These are phyloP conservation scores for Stegostoma tigrinum DNA, from an alignment of 2,113 vertebrate species.

Conservation along the genomic window DNA sequence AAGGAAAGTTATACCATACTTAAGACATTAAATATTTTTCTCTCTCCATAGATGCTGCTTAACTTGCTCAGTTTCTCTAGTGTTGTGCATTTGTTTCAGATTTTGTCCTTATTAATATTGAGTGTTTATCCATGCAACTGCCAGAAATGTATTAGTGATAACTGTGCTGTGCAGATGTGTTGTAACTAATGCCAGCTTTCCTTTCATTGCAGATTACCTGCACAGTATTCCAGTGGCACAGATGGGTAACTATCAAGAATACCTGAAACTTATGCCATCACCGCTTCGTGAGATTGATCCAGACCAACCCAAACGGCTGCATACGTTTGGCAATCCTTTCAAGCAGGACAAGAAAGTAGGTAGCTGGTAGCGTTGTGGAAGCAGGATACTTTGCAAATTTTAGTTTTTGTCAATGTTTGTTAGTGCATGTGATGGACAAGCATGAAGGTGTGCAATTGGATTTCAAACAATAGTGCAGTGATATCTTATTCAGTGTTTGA, in stretches of 20 bases:
- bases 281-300: slow-evolving; percentile 70
- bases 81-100: no score
- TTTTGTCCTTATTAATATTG: no score
- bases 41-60: no score
- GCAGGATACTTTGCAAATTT: neutral
- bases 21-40: no score
- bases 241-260: slow-evolving; percentile 76
- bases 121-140: neutral
- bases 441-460: neutral
- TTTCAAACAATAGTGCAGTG: neutral
- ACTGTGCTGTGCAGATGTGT: neutral
- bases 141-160: neutral
- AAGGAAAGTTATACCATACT: no score
- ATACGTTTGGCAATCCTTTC: slow-evolving; percentile 73
- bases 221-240: slow-evolving; percentile 71
- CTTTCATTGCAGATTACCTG: slow-evolving; percentile 57
- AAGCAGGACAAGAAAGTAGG: slow-evolving; percentile 74
- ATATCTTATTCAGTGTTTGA: neutral
- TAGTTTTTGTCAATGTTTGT: neutral
- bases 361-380: neutral
- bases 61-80: no score
- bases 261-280: slow-evolving; percentile 66
- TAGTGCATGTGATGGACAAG: neutral
- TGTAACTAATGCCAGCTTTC: slow-evolving; percentile 36
- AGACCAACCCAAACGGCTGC: slow-evolving; percentile 69